Conservation (phyloP, 2,113 vertebrate species). For the Heptranchias perlo region DNA sequence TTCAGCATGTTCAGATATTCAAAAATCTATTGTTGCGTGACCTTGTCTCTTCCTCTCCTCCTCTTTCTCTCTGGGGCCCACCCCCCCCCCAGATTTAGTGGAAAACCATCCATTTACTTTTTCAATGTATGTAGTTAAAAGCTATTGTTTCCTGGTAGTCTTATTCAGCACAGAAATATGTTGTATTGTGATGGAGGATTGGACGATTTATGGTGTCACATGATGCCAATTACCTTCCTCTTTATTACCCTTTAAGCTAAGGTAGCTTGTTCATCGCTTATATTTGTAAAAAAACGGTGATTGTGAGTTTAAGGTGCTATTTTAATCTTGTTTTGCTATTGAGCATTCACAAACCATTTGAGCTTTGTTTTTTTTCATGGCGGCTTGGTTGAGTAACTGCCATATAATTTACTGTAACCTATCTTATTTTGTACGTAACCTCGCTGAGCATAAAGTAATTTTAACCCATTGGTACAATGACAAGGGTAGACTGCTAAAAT, state of each 20-base stretch:
- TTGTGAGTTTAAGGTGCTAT: neutral
- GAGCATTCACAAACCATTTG: neutral
- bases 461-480: neutral
- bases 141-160: neutral
- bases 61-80: neutral
- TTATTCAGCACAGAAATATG: neutral
- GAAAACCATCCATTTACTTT: neutral
- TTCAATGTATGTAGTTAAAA: neutral
- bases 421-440: conserved; percentile 1
- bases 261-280: neutral
- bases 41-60: neutral
- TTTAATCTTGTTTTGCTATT: neutral
- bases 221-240: neutral
- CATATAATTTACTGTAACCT: neutral
- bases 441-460: neutral
- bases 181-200: neutral
- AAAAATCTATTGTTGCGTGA: neutral
- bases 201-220: neutral
- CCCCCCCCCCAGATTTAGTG: neutral
- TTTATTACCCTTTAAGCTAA: neutral
- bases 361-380: neutral
- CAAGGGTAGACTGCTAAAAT: neutral
- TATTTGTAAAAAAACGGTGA: neutral
- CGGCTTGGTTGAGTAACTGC: neutral
- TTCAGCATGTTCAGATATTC: neutral